These are phyloP conservation scores for Solen grandis DNA, from an alignment of 1,140 invertebrate species.

Conservation along the genomic window DNA sequence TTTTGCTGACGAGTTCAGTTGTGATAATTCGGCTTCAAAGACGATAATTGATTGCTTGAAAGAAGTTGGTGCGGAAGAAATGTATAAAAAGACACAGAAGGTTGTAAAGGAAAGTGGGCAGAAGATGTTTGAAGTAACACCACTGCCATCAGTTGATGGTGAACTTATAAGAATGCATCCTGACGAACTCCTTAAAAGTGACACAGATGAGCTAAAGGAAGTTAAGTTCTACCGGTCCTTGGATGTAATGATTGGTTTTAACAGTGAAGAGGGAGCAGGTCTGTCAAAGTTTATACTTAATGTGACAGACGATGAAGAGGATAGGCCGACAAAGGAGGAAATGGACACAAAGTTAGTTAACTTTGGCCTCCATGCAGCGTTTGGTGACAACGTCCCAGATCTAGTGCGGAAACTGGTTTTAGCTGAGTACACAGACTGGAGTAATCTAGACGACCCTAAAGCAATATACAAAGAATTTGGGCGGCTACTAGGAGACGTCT, in stretches of 20 bases:
- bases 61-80: not conserved
- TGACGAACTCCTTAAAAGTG: not conserved
- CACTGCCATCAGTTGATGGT: conserved; percentile 10
- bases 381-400: not conserved
- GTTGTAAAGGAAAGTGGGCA: not conserved
- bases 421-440: conserved; percentile 33
- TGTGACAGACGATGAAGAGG: not conserved
- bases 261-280: conserved; percentile 35
- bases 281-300: not conserved
- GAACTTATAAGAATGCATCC: conserved; percentile 35
- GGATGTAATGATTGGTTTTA: conserved; percentile 46
- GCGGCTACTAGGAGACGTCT: conserved; percentile 17
- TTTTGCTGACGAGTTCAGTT: conserved; percentile 24
- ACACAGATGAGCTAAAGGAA: not conserved
- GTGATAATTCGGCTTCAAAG: not conserved
- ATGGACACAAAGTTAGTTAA: conserved; percentile 21
- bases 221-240: conserved; percentile 36
- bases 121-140: conserved; percentile 8
- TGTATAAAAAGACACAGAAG: not conserved
- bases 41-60: conserved; percentile 26
- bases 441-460: not conserved
- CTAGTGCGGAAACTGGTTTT: not conserved
- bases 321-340: conserved; percentile 6
- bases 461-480: not conserved
- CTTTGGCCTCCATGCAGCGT: not conserved